Base-by-base conservation (phyloP, 2,888 invertebrate species). In the Leuctra nigra region DNA sequence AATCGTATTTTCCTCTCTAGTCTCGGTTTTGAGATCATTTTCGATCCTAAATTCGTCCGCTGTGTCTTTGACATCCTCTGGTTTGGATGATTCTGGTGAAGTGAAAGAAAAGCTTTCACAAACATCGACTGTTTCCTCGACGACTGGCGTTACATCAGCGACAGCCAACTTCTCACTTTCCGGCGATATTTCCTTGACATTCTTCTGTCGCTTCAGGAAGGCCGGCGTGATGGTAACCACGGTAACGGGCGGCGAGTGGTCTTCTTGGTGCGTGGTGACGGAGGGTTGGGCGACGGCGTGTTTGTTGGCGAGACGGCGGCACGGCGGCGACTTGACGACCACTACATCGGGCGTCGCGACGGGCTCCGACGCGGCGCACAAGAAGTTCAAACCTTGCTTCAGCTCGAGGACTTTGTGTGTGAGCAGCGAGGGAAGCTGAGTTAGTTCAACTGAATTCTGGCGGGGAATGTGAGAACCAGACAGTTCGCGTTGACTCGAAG, bases 351-450 rank as follows among this genome's bases (percentile, higher is more conserved):
- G 24, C n/a, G 7, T 20, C 4, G 23, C 22, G 4, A 3, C 16
- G n/a, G 50, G 50, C 4, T 35, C 50, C 14, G 50, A 13, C 13
- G 50, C 68, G 20, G 72, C 69, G 61, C 72, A 73, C 29, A 74
- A 64, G 57, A 70, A 70, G 57, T 68, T 72, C 18, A 75, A 63
- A 57, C 70, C 69, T 59, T 72, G 63, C 61, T 73, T 68, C 14
- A 75, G 63, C 60, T 75, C 74, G 38, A 72, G 65, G 39, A 75
- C 68, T 67, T 73, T 75, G 38, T 62, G 63, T 13, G 64, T 65
- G 3, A 68, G 59, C 22, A 64, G 54, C 20, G 58, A 60, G 11
- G 67, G 65, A n/a, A 68, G 59, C 54, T 63, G 56, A 20, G 44
- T 44, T 13, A 62, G 44, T n/a, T 61, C 57, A 23, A 61, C 59